These are phyloP conservation scores for Idaea dimidiata DNA, from an alignment of 2,888 invertebrate species.

Conservation along the genomic window DNA sequence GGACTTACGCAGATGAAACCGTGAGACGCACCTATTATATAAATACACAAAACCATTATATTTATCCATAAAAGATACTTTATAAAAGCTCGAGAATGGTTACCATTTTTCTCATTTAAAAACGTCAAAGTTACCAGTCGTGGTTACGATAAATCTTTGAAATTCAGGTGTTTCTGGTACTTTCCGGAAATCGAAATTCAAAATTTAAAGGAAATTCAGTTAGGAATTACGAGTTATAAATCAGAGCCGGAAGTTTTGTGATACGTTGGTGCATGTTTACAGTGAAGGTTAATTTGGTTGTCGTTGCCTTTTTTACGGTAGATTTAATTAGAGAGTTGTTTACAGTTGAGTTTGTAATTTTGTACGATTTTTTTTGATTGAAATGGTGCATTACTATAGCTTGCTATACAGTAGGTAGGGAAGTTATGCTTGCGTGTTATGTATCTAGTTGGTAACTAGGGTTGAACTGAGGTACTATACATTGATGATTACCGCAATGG, in stretches of 20 bases:
- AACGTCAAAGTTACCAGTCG: constrained; percentile 27
- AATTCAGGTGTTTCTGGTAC: constrained; percentile 27
- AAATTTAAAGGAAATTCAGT: constrained; percentile 23
- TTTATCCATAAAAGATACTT: background rate
- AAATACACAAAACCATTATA: background rate
- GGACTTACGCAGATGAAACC: too few species aligned
- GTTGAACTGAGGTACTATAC: too few species aligned
- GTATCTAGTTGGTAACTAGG: too few species aligned
- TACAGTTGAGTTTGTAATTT: background rate
- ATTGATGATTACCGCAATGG: too few species aligned
- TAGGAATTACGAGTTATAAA: constrained; percentile 30
- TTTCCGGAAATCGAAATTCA: constrained; percentile 26
- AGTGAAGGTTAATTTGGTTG: background rate
- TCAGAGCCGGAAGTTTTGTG: constrained; percentile 29
- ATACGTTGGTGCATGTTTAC: constrained; percentile 6
- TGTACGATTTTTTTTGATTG: background rate
- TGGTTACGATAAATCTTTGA: constrained; percentile 31
- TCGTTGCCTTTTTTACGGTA: background rate
- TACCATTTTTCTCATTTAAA: constrained; percentile 12
- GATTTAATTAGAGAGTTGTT: background rate
- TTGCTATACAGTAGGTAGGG: background rate
- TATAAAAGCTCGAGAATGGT: background rate
- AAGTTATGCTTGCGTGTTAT: too few species aligned
- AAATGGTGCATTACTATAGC: background rate
- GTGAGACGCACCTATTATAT: too few species aligned